Evolutionary conservation across 1,140 invertebrate species (phyloP), one percentile per base, ranked within the genome.

Genomic region (Paralvinella palmiformis): DNA sequence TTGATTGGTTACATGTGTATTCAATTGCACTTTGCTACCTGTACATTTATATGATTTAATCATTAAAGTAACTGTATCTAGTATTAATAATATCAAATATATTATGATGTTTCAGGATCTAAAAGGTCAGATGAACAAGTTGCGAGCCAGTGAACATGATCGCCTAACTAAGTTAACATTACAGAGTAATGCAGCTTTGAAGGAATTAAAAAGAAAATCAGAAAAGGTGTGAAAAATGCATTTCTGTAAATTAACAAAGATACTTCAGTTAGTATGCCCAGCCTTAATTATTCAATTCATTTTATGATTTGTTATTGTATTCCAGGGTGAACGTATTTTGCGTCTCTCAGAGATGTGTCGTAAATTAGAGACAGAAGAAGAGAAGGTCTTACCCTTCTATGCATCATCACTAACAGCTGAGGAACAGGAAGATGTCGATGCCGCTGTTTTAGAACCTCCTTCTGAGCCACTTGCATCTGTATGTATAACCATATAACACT

Each of bases 351-450:
- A 82, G 64, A 77, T 79, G 72, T 79, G 79, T 67, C 69, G 79
- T 15, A 81, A 80, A 65, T 56, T 80, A 58, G 81, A 82, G 60
- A 82, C 79, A 24, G 81, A 82, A 62, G 78, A 81, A 52, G 80
- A 82, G 71, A 82, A 82, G 69, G 78, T 82, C 20, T 64, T 82
- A 17, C 81, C 81, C n/a, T 82, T 82, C 60, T 80, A 79, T 68
- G 74, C 75, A 22, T 71, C 74, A 17, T 78, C 81, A 4, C 67
- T 82, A 6, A 81, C 78, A 5, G 63, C 73, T 29, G 75, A 81
- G 52, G 81, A 82, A 60, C 65, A 72, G 35, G 75, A 74, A n/a
- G 75, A 79, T 66, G 73, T 81, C 7, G 63, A 73, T 31, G 72
- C 70, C 36, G 76, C 73, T 17, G 64, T 78, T 3, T 45, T 72